Evolutionary conservation across 1,140 invertebrate genomes (phyloP).

Genomic region (Lethrus apterus): DNA sequence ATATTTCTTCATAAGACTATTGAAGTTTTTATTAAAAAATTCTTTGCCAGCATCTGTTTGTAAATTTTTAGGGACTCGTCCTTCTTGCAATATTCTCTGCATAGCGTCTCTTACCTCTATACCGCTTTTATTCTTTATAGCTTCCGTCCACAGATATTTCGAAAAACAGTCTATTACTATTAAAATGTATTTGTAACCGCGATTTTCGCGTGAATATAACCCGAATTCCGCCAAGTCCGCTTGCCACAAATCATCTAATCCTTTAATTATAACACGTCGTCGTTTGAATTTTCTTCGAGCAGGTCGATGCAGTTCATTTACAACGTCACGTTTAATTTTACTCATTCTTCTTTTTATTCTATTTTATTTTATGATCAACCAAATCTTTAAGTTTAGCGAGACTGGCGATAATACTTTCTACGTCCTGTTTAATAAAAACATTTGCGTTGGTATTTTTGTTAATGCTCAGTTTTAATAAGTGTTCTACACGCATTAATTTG

Average conservation of each 20-base stretch:
- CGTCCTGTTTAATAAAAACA: too few relatives aligned
- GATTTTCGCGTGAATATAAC: slow-evolving; percentile 35
- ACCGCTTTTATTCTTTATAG: slow-evolving; percentile 43
- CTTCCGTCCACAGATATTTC: slow-evolving; percentile 43
- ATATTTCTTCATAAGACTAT: slow-evolving; percentile 34
- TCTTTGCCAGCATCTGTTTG: slow-evolving; percentile 43
- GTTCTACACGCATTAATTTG: too few relatives aligned
- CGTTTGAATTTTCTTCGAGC: slow-evolving; percentile 36
- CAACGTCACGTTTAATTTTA: slow-evolving; percentile 18
- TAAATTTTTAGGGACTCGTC: slow-evolving; percentile 37
- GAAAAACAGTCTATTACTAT: slow-evolving; percentile 44
- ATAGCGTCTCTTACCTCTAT: slow-evolving; percentile 31
- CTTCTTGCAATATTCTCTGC: slow-evolving; percentile 29
- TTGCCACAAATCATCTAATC: slow-evolving; percentile 40
- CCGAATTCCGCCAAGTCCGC: slow-evolving; percentile 41
- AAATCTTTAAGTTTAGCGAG: too few relatives aligned
- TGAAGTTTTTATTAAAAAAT: slow-evolving; percentile 37
- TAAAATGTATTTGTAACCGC: slow-evolving; percentile 41
- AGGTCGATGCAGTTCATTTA: slow-evolving; percentile 36
- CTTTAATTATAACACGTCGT: slow-evolving; percentile 33
- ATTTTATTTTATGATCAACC: too few relatives aligned
- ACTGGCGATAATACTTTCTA: too few relatives aligned
- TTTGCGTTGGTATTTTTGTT: too few relatives aligned
- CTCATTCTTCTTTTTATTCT: slow-evolving; percentile 2
- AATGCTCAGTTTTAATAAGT: too few relatives aligned